A percentile compares a stretch with the other conserved stretches of the same genome.
Evolutionary conservation across 23 tunicate genomes (phyloP).

Genomic region (Trididemnum miniatum): DNA sequence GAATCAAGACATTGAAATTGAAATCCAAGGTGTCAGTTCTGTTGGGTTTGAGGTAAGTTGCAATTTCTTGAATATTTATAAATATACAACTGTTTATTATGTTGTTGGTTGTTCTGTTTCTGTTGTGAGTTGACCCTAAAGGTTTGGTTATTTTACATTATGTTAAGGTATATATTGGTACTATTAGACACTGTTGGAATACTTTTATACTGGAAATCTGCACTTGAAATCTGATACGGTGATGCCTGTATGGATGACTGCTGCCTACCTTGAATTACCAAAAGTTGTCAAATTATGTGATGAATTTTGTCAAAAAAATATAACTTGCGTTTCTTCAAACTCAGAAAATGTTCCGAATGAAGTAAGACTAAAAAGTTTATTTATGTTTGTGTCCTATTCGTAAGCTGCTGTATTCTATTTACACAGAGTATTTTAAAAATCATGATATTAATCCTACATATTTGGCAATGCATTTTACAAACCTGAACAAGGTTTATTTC

Average conservation of each 20-base stretch:
- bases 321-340: slow-evolving; percentile 41
- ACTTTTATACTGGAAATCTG: slow-evolving; percentile 80
- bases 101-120: too few species aligned
- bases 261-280: slow-evolving; percentile 75
- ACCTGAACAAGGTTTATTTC: too few species aligned
- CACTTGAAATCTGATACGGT: slow-evolving; percentile 65
- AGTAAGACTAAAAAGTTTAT: too few species aligned
- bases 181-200: slow-evolving; percentile 65
- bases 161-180: background rate
- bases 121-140: too few species aligned
- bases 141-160: background rate
- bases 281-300: slow-evolving; percentile 68
- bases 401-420: too few species aligned
- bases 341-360: too few species aligned
- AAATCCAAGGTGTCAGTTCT: slow-evolving; percentile 77
- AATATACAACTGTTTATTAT: background rate
- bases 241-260: slow-evolving; percentile 80
- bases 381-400: too few species aligned
- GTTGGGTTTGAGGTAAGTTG: slow-evolving; percentile 91
- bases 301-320: slow-evolving; percentile 67
- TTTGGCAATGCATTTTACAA: too few species aligned
- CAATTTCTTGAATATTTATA: background rate
- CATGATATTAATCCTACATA: too few species aligned
- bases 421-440: too few species aligned
- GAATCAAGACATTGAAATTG: slow-evolving; percentile 85